Evolutionary conservation across 2,797 vertebrate species (phyloP).

Genomic region (Microhierax caerulescens): DNA sequence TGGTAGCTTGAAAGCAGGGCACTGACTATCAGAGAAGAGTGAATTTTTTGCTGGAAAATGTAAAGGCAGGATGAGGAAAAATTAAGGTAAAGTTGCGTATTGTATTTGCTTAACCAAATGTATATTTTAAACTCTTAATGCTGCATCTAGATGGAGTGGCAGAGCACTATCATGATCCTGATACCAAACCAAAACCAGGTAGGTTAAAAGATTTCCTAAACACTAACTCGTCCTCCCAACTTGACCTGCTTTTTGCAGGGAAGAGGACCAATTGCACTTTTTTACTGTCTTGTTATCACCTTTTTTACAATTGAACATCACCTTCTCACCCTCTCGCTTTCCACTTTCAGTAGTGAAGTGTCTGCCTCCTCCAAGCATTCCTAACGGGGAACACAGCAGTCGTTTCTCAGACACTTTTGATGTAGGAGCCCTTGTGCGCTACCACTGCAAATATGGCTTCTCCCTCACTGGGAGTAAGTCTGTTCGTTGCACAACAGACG

Average conservation of each 20-base stretch:
- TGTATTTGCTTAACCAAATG: neutral
- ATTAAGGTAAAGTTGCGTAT: neutral
- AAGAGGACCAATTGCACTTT: neutral
- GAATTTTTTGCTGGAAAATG: neutral
- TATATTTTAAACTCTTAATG: neutral
- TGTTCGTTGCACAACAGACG: neutral
- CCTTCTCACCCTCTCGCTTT: neutral
- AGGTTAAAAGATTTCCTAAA: neutral
- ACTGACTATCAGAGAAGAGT: neutral
- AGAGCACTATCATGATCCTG: neutral
- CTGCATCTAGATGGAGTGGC: conserved; percentile 11
- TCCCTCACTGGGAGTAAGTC: neutral
- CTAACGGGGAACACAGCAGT: neutral
- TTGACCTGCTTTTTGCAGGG: neutral
- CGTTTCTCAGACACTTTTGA: neutral
- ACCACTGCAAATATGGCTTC: conserved; percentile 33
- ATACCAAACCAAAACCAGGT: neutral
- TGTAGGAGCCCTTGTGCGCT: neutral
- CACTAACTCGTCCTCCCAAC: neutral
- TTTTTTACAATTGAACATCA: neutral
- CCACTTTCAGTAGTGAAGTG: neutral
- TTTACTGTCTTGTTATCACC: neutral
- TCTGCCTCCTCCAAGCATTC: neutral
- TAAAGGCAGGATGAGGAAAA: neutral
- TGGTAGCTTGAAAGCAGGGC: neutral